phyloP scores from a whole-genome alignment of 2,113 vertebrate species.

The Cygnus atratus region DNA sequence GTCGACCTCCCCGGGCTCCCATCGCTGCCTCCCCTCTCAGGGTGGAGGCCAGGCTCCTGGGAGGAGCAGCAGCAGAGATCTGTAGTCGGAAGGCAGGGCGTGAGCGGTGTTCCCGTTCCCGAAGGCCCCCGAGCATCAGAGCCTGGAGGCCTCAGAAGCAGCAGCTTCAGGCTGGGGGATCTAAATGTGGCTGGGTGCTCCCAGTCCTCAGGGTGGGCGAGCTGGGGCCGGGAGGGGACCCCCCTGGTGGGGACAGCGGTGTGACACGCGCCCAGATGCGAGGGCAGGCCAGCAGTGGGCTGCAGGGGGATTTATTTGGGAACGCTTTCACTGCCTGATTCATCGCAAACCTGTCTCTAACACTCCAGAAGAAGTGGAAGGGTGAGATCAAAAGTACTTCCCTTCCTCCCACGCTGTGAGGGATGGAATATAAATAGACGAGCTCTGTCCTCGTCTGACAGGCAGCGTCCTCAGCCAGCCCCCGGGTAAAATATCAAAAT shows the following conservation, averaged over 20 bases:
- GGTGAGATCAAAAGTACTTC: not conserved
- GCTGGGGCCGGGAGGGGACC: not conserved
- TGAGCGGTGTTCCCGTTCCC: accelerated
- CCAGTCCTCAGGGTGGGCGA: not conserved
- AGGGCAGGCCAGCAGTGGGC: not conserved
- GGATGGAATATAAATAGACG: not conserved
- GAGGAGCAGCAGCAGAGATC: not conserved
- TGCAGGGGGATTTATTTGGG: not conserved
- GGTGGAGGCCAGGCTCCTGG: accelerated
- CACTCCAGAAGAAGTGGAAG: not conserved
- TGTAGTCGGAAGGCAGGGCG: not conserved
- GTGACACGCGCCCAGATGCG: not conserved
- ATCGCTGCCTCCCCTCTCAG: not conserved
- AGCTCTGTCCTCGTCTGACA: not conserved
- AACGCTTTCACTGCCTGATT: not conserved
- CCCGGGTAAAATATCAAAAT: not conserved
- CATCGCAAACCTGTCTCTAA: not conserved
- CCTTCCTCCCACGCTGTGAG: not conserved
- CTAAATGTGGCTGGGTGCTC: accelerated
- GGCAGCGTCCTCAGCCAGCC: not conserved
- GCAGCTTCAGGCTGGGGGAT: not conserved
- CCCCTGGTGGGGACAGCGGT: not conserved
- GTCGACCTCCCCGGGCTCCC: not conserved
- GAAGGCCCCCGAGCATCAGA: not conserved
- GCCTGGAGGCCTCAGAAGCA: not conserved